Base-by-base conservation (phyloP, 2,113 vertebrate genomes). In the Urocitellus parryii region DNA sequence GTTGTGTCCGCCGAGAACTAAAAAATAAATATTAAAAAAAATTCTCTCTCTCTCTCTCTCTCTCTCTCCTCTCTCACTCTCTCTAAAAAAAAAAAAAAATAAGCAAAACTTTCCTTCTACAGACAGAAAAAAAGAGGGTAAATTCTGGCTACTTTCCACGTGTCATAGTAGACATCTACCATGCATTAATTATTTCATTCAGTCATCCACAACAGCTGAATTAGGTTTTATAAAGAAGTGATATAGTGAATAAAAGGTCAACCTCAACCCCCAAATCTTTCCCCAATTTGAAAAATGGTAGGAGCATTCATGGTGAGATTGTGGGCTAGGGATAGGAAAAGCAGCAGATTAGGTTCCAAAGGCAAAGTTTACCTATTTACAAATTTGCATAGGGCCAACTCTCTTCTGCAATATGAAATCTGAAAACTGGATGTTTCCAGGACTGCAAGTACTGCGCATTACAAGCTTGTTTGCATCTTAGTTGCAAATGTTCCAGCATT, bases 311-410 rank as follows among this genome's bases (percentile, higher is more conserved):
- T 51, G 72, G 34, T 63, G 18, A 67, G 39, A 39, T 7, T 29
- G 70, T 70, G 51, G 6, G 1, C 48, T 56, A 32, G 72, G 4
- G 12, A 9, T 12, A 16, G 39, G 32, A 25, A 53, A 85, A 68
- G 5, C 13, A 81, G 8, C 39, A 68, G 42, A 12, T 48, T 24
- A 79, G 17, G 0, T 73, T 96, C 39, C 45, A 80, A 92, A 92
- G 70, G 61, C 73, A 90, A 92, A 81, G 67, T 37, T 65, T 70
- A 63, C 53, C 51, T 76, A 24, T 63, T 82, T 77, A 76, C 18
- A 81, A 81, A 86, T 94, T 86, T 91, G 88, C 88, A 51, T 68
- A 27, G 67, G 27, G 37, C 87, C 32, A 67, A 5, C 58, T 90
- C 63, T 79, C 42, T 87, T n/a, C n/a, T 79, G 24, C 48, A 87